Base-by-base conservation (phyloP, 2,113 vertebrate genomes). In the Psittacula cyanocephala region DNA sequence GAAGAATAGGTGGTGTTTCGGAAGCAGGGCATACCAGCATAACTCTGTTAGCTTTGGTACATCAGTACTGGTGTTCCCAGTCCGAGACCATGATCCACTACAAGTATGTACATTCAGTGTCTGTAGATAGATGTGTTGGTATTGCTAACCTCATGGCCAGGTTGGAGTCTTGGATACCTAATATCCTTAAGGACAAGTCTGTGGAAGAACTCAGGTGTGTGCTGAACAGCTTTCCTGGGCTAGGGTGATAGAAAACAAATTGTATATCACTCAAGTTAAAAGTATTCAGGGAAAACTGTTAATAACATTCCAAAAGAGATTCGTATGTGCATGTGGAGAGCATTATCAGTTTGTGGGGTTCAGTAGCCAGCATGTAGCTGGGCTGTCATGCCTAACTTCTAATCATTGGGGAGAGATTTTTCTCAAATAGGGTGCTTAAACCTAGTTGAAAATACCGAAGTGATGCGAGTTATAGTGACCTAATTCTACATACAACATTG, bases 11-110 rank as follows among this genome's bases (percentile, higher is more conserved):
- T 17, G 39, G n/a, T n/a, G 22, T 52, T 87, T 79, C 41, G 46
- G 70, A 68, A 67, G 8, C 28, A 24, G 57, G 11, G 44, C 0
- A 22, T 35, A 13, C 20, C 7, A 7, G 39, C 13, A 0, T 63
- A 52, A 23, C 13, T 49, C 19, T 35, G 17, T 50, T 68, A 35
- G 63, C 25, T 95, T 57, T 89, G 33, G 7, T 55, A 5, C 46
- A 64, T 53, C 35, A 18, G 50, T 24, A 13, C 3, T 8, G 31
- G 19, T 25, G 29, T 50, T 85, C n/a, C 18, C 33, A 62, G 20
- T 33, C 47, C 13, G 22, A 52, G 20, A 52, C 17, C 4, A 5
- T 0, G 5, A 63, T 72, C 62, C 3, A 1, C 11, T 31, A 59
- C 0, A 2, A 84, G 27, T n/a, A 24, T 27, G 13, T 20, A 41